Conservation (phyloP, 2,113 vertebrate species). For the Tonatia bakeri region DNA sequence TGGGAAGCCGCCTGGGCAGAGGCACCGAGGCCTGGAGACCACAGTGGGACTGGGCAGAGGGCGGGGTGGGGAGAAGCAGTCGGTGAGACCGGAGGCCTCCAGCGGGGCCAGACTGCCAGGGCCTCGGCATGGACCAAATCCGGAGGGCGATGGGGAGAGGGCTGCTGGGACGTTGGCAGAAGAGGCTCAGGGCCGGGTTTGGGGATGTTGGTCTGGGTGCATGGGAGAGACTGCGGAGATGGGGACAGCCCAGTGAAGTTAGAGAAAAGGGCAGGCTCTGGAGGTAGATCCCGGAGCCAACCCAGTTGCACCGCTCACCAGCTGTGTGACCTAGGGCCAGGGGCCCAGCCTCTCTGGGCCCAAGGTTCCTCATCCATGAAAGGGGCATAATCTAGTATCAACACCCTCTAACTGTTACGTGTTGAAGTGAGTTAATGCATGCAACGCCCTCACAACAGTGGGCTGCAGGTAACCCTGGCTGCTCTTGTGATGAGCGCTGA, state of each 20-base stretch:
- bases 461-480: no score
- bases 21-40: accelerated
- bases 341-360: neutral
- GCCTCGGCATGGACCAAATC: accelerated
- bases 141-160: neutral
- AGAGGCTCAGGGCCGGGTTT: neutral
- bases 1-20: accelerated
- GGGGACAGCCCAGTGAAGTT: neutral
- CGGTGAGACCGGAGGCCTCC: neutral
- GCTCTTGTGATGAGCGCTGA: neutral
- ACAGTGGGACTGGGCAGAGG: accelerated
- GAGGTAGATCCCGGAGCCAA: neutral
- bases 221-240: accelerated
- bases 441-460: no score
- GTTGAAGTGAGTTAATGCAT: neutral
- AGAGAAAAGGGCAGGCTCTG: neutral
- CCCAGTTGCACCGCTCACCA: neutral
- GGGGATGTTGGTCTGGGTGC: accelerated
- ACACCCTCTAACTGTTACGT: accelerated
- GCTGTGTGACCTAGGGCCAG: neutral
- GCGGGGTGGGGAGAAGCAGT: accelerated
- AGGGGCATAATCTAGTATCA: neutral
- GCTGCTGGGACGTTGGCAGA: neutral
- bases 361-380: neutral
- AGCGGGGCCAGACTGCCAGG: neutral